Evolutionary conservation across 2,888 invertebrate genomes (phyloP).

Genomic region (Xanthorhoe spadicearia): DNA sequence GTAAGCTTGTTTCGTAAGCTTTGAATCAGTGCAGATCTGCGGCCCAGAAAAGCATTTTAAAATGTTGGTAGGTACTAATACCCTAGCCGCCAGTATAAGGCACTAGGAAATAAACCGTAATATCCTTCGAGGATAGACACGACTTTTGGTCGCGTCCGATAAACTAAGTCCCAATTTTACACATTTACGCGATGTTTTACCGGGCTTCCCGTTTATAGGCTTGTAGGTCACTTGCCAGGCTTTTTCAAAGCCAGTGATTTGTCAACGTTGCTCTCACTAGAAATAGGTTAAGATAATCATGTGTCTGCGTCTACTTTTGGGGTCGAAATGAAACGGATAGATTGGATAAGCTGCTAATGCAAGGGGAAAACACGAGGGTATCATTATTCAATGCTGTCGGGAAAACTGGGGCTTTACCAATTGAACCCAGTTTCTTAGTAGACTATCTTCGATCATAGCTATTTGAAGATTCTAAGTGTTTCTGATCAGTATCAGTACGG

Average conservation of each 20-base stretch:
- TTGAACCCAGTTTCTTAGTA: too few relatives aligned
- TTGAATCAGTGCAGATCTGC: too few relatives aligned
- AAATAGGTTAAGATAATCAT: conserved; percentile 24
- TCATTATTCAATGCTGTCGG: not conserved
- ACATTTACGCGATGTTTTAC: conserved; percentile 8
- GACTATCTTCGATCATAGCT: too few relatives aligned
- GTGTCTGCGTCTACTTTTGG: conserved; percentile 15
- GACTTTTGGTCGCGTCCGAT: not conserved
- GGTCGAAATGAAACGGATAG: conserved; percentile 16
- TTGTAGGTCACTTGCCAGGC: conserved; percentile 14
- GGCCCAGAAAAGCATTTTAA: too few relatives aligned
- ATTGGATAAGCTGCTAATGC: conserved; percentile 23
- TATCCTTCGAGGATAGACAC: not conserved
- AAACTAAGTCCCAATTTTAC: not conserved
- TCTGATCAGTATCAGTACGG: too few relatives aligned
- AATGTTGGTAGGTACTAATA: too few relatives aligned
- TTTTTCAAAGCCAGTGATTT: conserved; percentile 23
- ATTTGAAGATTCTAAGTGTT: too few relatives aligned
- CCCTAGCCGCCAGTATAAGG: not conserved
- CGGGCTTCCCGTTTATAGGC: conserved; percentile 10
- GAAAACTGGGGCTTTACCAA: not conserved
- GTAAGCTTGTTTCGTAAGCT: too few relatives aligned
- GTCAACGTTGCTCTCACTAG: conserved; percentile 22
- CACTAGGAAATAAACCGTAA: not conserved
- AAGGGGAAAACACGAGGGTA: not conserved